Percentiles rank a stretch among this genome's conserved stretches.
These are phyloP conservation scores for Hypotaenidia okinawae DNA, from an alignment of 2,797 vertebrate genomes.

Conservation along the genomic window DNA sequence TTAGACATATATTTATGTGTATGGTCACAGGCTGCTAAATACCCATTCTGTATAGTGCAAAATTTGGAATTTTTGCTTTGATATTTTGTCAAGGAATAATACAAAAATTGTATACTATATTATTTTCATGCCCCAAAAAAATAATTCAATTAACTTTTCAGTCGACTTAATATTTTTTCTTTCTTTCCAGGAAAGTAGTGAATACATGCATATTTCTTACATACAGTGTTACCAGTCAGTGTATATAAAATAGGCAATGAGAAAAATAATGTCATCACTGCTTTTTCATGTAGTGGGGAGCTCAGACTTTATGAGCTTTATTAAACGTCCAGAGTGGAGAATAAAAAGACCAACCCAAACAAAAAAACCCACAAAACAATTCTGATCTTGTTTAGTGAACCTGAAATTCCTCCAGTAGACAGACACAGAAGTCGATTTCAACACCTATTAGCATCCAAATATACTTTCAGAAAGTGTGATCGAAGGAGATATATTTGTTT, in stretches of 20 bases:
- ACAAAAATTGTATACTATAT: background rate
- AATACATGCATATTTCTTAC: background rate
- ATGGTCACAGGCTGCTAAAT: rapidly evolving
- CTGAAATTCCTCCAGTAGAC: background rate
- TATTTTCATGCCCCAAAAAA: background rate
- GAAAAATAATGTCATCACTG: background rate
- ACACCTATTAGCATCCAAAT: background rate
- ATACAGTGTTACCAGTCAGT: background rate
- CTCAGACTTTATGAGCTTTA: background rate
- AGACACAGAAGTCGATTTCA: background rate
- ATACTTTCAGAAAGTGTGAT: background rate
- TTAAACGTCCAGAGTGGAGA: background rate
- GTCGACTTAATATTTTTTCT: background rate
- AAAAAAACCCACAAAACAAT: background rate
- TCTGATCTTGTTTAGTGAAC: background rate
- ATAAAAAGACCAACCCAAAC: too few species aligned
- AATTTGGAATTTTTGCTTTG: background rate
- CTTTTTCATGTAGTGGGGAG: background rate
- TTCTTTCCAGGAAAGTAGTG: background rate
- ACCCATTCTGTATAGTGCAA: background rate
- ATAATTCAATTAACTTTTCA: background rate
- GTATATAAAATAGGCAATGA: rapidly evolving
- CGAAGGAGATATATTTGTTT: background rate
- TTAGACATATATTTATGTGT: background rate
- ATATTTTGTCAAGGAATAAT: background rate